Percentiles rank a stretch among this genome's conserved stretches.
Conservation (phyloP, 2,797 vertebrate species). For the Serranus cabrilla region DNA sequence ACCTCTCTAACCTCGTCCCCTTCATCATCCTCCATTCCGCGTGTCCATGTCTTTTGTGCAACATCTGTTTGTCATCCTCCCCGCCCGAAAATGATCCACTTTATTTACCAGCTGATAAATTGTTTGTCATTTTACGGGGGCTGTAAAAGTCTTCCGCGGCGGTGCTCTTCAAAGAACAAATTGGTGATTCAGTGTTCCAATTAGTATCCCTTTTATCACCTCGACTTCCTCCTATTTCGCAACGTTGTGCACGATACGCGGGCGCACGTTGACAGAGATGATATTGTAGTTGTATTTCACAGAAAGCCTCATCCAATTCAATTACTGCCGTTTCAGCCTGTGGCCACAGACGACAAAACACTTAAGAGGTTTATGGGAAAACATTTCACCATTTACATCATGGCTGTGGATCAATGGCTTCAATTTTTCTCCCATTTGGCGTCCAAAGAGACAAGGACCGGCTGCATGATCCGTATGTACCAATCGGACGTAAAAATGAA, state of each 20-base stretch:
- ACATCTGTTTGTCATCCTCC: constrained; percentile 49
- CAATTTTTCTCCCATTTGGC: constrained; percentile 72
- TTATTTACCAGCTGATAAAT: constrained; percentile 72
- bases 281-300: constrained; percentile 81
- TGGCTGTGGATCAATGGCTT: constrained; percentile 74
- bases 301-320: constrained; percentile 74
- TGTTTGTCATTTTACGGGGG: constrained; percentile 62
- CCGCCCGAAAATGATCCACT: constrained; percentile 41
- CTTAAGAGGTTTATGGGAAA: constrained; percentile 80
- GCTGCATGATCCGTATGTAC: constrained; percentile 9
- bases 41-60: constrained; percentile 16
- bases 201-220: constrained; percentile 75
- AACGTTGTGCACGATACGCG: not conserved
- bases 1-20: not conserved
- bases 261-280: constrained; percentile 11
- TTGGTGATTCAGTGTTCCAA: constrained; percentile 78
- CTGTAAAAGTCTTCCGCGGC: constrained; percentile 55
- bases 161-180: constrained; percentile 63
- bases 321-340: constrained; percentile 70
- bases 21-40: not conserved
- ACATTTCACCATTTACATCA: constrained; percentile 78
- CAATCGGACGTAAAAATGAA: constrained; percentile 63
- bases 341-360: constrained; percentile 66
- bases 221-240: constrained; percentile 40
- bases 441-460: constrained; percentile 28